Conservation (phyloP, 2,888 invertebrate species). For the Macropis europaea region DNA sequence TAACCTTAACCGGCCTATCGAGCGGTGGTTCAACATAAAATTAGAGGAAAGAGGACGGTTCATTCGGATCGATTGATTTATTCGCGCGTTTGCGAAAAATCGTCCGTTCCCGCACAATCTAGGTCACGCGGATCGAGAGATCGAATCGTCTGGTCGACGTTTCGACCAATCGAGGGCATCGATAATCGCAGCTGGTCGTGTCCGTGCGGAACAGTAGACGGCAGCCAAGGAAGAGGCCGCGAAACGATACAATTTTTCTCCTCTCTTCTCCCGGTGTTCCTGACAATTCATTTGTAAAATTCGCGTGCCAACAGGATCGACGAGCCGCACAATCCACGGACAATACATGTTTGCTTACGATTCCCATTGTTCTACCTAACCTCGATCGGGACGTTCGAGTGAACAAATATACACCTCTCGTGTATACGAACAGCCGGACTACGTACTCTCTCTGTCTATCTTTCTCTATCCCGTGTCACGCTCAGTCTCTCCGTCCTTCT, state of each 20-base stretch:
- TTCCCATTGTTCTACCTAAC: conserved; percentile 40
- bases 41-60: too few species aligned
- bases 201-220: conserved; percentile 46
- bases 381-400: conserved; percentile 36
- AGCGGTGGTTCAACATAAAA: too few species aligned
- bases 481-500: conserved; percentile 7
- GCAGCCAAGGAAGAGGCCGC: conserved; percentile 27
- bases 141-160: conserved; percentile 3
- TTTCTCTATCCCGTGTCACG: not conserved
- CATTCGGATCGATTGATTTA: too few species aligned
- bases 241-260: conserved; percentile 22
- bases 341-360: not conserved
- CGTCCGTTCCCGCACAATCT: not conserved
- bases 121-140: conserved; percentile 20
- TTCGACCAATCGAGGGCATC: conserved; percentile 30
- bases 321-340: conserved; percentile 2
- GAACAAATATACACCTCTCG: conserved; percentile 31
- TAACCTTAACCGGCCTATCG: too few species aligned
- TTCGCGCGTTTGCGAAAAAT: not conserved
- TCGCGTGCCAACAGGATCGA: conserved; percentile 18
- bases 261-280: conserved; percentile 13
- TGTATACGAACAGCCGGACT: conserved; percentile 12
- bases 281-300: conserved; percentile 39
- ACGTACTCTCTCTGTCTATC: not conserved
- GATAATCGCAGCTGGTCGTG: conserved; percentile 39